Evolutionary conservation across 2,797 vertebrate species (phyloP).

Genomic region (Aphelocoma californica): DNA sequence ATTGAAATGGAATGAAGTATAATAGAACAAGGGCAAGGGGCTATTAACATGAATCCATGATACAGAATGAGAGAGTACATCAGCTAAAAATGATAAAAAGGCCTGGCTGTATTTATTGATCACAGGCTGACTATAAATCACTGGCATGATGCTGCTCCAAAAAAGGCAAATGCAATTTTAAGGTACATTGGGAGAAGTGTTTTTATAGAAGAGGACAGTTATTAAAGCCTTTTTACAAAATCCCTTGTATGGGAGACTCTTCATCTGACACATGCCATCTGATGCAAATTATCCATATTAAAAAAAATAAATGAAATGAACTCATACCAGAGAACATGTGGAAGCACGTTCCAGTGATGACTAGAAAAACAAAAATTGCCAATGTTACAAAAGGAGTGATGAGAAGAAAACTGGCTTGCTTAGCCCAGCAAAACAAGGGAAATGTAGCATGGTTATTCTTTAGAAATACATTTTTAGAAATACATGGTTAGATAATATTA

Average conservation of each 20-base stretch:
- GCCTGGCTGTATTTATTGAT: slow-evolving; percentile 22
- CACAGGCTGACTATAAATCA: slow-evolving; percentile 37
- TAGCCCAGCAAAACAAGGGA: background rate
- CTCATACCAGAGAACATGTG: background rate
- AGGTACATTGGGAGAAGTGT: background rate
- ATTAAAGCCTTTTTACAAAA: background rate
- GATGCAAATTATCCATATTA: background rate
- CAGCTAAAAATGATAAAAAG: slow-evolving; percentile 37
- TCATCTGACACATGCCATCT: background rate
- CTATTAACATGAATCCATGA: slow-evolving; percentile 30
- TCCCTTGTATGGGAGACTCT: background rate
- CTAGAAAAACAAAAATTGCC: background rate
- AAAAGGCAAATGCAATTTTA: slow-evolving; percentile 24
- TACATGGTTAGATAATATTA: background rate
- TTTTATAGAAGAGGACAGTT: background rate
- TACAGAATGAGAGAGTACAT: background rate
- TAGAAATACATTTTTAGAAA: background rate
- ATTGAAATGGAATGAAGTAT: slow-evolving; percentile 47
- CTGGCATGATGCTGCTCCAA: background rate
- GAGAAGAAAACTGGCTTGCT: background rate
- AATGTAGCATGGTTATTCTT: background rate
- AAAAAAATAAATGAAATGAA: background rate
- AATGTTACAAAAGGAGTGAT: background rate
- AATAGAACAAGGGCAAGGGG: slow-evolving; percentile 33
- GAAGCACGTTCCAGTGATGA: background rate